Percentiles rank a stretch among this genome's conserved stretches.
These are phyloP conservation scores for Drosophila setosimentum DNA, from an alignment of 2,888 invertebrate species.

Conservation along the genomic window DNA sequence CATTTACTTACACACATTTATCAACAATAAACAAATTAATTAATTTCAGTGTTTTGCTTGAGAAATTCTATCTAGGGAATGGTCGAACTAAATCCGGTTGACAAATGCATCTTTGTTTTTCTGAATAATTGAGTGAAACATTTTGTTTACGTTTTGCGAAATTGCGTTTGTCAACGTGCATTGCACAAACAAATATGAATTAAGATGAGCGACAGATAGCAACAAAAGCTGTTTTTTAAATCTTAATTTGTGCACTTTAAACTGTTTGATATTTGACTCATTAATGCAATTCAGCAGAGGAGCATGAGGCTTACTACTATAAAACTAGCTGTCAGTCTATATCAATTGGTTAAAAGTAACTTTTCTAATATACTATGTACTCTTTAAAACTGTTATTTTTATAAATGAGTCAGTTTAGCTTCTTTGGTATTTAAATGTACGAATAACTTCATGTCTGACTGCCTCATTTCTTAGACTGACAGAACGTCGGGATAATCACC, in stretches of 20 bases:
- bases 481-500: neutral
- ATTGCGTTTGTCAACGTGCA: neutral
- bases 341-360: neutral
- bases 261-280: neutral
- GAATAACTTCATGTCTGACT: neutral
- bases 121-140: conserved; percentile 20
- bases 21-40: conserved; percentile 49
- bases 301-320: neutral
- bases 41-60: conserved; percentile 16
- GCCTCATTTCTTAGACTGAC: neutral
- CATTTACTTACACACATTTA: conserved; percentile 16
- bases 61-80: conserved; percentile 5
- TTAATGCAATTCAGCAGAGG: neutral
- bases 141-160: conserved; percentile 21
- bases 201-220: neutral
- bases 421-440: neutral
- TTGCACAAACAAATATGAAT: neutral
- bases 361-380: neutral
- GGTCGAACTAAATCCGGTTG: conserved; percentile 13
- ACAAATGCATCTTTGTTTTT: conserved; percentile 12
- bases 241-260: neutral
- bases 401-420: neutral
- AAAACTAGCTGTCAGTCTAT: too few species aligned
- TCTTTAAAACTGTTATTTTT: neutral
- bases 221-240: neutral